These are phyloP conservation scores for Neuroscelio doddi DNA, from an alignment of 2,888 invertebrate genomes.

Conservation along the genomic window DNA sequence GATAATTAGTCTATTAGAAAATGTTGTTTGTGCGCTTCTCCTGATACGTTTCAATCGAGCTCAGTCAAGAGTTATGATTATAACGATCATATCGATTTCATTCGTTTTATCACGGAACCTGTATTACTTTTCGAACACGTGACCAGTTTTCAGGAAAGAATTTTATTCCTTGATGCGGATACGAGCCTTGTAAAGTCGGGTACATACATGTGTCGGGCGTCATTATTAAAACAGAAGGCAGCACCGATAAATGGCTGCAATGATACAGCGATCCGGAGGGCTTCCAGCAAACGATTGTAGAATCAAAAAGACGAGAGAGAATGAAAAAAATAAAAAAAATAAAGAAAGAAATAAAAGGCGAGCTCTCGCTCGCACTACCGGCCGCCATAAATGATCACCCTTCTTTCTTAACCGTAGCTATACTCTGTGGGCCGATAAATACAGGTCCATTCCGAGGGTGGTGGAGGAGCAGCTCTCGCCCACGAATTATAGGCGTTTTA, in stretches of 20 bases:
- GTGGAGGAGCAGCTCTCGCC: conserved; percentile 50
- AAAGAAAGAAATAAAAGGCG: conserved; percentile 21
- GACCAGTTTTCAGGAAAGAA: conserved; percentile 47
- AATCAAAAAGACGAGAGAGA: conserved; percentile 55
- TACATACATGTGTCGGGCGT: conserved; percentile 50
- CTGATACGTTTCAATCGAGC: background rate
- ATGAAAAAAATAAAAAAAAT: conserved; percentile 17
- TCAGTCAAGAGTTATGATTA: background rate
- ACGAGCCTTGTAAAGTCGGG: conserved; percentile 31
- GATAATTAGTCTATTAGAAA: conserved; percentile 4
- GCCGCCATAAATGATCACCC: conserved; percentile 67
- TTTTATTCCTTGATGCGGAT: conserved; percentile 42
- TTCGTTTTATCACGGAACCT: conserved; percentile 1
- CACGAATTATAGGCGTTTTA: conserved; percentile 72
- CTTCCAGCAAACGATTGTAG: conserved; percentile 62
- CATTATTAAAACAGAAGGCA: conserved; percentile 67
- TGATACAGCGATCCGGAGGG: conserved; percentile 57
- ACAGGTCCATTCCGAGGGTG: conserved; percentile 62
- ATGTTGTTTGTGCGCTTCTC: background rate
- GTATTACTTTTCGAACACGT: conserved; percentile 33
- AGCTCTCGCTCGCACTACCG: conserved; percentile 20
- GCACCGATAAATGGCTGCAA: conserved; percentile 66
- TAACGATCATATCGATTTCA: background rate
- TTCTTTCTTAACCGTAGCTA: conserved; percentile 64
- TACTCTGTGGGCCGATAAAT: conserved; percentile 72